A percentile compares a stretch with the other conserved stretches of the same genome.
Evolutionary conservation across 2,113 vertebrate genomes (phyloP).

Genomic region (Pristiophorus japonicus): DNA sequence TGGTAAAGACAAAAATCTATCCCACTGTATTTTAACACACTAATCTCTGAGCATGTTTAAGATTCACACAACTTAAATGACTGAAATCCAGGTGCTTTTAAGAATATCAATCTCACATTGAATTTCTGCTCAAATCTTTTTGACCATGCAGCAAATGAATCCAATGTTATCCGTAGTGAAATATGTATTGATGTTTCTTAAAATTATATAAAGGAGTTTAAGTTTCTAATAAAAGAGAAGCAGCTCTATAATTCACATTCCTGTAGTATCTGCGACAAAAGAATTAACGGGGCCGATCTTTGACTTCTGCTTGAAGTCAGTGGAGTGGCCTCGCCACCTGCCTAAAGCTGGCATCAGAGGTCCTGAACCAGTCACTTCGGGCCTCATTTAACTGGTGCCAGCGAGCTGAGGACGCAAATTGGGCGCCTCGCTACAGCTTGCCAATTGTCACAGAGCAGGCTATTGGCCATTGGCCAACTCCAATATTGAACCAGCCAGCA

Average conservation of each 20-base stretch:
- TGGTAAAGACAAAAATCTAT: background rate
- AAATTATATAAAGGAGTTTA: background rate
- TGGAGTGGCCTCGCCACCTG: background rate
- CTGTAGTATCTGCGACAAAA: background rate
- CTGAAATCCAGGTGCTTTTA: background rate
- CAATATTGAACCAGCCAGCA: background rate
- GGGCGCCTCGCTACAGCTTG: background rate
- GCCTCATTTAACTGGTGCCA: background rate
- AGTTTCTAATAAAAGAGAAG: background rate
- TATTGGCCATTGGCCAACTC: too few relatives aligned
- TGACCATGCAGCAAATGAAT: background rate
- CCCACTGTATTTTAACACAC: background rate
- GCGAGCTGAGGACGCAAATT: background rate
- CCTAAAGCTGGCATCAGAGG: background rate
- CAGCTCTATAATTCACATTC: background rate
- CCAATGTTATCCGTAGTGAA: background rate
- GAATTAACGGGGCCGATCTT: background rate
- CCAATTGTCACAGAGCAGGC: background rate
- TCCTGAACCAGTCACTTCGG: background rate
- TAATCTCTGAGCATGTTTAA: background rate
- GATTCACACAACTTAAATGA: background rate
- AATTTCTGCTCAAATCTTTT: background rate
- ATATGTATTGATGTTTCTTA: background rate
- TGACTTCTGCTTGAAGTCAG: background rate
- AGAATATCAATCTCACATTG: background rate